Base-by-base conservation (phyloP, 2,888 invertebrate species). In the Dicyrtoma fusca region DNA sequence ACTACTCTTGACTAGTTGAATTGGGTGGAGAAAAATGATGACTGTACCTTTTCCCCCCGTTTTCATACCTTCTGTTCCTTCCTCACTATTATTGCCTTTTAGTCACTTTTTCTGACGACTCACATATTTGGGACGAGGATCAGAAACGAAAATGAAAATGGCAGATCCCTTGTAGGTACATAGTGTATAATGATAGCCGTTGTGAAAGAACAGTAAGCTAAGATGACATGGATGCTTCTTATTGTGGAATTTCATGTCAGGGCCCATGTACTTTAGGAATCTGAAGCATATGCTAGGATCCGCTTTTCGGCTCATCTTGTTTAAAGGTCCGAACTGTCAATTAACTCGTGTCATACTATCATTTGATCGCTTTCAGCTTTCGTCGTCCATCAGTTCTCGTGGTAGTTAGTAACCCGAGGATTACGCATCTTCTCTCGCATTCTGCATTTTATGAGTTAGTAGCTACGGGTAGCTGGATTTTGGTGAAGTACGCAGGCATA, bases 261-360 rank as follows among this genome's bases (percentile, higher is more conserved):
- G 10, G 44, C 57, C 45, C 55, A 34, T 68, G 55, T 68, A 68
- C 34, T 68, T 57, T 8, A 34, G 34, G 68, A 68, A 68, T 68
- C 21, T 68, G 68, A 34, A 57, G 68, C 69, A 61, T 61, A 59
- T 69, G 69, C 62, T 55, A 44, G 26, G 26, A 59, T 71, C 53
- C 49, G 68, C 57, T 57, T 68, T 71, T 63, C 71, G 71, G 71
- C 62, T 71, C 62, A 71, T 62, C 71, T 64, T 71, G 71, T 71
- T 71, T 71, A 63, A 71, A 71, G 63, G 71, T 63, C 63, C 71
- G 63, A 74, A 72, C 75, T 75, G 75, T 75, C 75, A 75, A 75
- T 75, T 75, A 75, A 72, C 75, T 66, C 75, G 75, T 75, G 75
- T 75, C 73, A 66, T 74, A 66, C 69, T 74, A 75, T 75, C 73